These are phyloP conservation scores for Gallinago paraguaiae DNA, from an alignment of 2,113 vertebrate species.

Conservation along the genomic window DNA sequence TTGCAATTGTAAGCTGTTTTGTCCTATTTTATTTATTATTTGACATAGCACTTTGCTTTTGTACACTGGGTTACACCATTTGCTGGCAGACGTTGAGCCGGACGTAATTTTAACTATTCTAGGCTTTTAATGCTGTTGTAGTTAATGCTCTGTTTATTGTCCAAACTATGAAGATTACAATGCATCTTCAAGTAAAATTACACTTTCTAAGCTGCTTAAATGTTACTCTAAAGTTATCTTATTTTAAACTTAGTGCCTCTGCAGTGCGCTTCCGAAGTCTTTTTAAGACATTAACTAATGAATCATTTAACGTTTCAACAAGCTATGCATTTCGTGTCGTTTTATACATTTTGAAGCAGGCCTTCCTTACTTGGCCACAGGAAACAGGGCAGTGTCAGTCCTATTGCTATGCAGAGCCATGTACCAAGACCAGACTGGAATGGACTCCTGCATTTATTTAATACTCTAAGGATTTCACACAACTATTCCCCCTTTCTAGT, in stretches of 20 bases:
- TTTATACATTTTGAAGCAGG: neutral
- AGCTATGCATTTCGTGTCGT: neutral
- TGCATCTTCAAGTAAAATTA: neutral
- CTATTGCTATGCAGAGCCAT: neutral
- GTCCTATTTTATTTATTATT: conserved; percentile 52
- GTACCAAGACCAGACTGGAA: neutral
- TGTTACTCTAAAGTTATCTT: neutral
- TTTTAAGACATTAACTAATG: neutral
- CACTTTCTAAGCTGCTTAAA: neutral
- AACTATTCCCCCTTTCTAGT: neutral
- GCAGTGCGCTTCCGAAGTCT: neutral
- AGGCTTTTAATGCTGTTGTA: neutral
- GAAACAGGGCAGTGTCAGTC: neutral
- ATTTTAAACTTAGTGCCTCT: neutral
- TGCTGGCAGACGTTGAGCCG: neutral
- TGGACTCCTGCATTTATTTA: neutral
- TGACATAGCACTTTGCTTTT: neutral
- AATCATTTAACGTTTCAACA: neutral
- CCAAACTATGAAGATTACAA: neutral
- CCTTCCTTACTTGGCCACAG: neutral
- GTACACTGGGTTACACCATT: neutral
- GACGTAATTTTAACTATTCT: neutral
- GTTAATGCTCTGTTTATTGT: neutral
- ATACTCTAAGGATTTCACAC: neutral
- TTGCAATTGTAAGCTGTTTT: conserved; percentile 32